These are phyloP conservation scores for Allacma fusca DNA, from an alignment of 2,888 invertebrate genomes.

Conservation along the genomic window DNA sequence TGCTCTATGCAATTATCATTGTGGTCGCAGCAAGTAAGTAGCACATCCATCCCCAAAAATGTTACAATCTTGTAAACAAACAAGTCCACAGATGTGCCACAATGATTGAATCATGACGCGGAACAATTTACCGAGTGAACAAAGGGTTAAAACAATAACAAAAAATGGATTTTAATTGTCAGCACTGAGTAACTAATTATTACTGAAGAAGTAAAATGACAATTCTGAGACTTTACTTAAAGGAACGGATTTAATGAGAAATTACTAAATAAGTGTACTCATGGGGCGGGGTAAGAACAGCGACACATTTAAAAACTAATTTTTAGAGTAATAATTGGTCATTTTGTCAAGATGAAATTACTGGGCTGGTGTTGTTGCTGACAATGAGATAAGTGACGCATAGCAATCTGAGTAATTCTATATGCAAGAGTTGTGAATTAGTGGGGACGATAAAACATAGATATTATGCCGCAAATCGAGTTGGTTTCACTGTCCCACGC, in stretches of 20 bases:
- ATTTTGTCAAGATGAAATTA: neutral
- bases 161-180: too few species aligned
- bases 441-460: neutral
- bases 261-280: neutral
- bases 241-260: neutral
- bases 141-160: neutral
- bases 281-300: neutral
- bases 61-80: too few species aligned
- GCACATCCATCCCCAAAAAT: too few species aligned
- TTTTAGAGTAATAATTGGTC: slow-evolving; percentile 15
- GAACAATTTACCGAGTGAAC: too few species aligned
- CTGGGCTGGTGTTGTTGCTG: neutral
- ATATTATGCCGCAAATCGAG: neutral
- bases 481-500: slow-evolving; percentile 16
- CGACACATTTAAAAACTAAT: neutral
- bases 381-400: neutral
- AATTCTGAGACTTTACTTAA: neutral
- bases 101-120: too few species aligned
- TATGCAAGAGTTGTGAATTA: neutral
- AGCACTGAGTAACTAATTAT: neutral
- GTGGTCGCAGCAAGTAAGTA: too few species aligned
- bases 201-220: neutral
- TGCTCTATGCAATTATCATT: too few species aligned
- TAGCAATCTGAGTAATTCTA: too few species aligned
- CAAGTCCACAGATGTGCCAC: too few species aligned